phyloP scores from a whole-genome alignment of 2,113 vertebrate species.

The Ageneiosus marmoratus region DNA sequence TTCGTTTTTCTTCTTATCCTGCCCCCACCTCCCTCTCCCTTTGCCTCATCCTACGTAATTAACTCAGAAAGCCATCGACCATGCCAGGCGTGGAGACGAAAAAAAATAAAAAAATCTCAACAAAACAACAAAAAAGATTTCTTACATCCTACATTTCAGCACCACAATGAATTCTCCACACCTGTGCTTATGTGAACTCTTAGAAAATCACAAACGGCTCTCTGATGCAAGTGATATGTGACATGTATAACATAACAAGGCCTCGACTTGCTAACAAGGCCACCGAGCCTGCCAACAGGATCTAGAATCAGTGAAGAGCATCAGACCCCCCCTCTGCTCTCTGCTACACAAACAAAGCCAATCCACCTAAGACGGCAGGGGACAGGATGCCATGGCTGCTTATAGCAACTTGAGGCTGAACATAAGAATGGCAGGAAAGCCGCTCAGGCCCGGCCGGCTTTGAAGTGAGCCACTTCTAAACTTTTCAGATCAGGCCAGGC shows the following conservation, averaged over 20 bases:
- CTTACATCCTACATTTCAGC: constrained; percentile 27
- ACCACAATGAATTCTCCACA: constrained; percentile 9
- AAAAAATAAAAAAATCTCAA: constrained; percentile 11
- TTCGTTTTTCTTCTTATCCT: constrained; percentile 49
- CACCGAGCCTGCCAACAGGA: constrained; percentile 74
- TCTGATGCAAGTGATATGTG: constrained; percentile 15
- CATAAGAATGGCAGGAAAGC: constrained; percentile 99
- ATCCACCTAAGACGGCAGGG: constrained; percentile 93
- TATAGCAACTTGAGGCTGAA: constrained; percentile 85
- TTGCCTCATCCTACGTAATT: constrained; percentile 50
- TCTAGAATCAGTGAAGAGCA: constrained; percentile 69
- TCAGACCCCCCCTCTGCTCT: constrained; percentile 66
- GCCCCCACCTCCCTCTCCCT: constrained; percentile 39
- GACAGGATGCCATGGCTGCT: constrained; percentile 96
- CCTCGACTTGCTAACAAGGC: constrained; percentile 71
- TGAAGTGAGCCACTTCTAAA: constrained; percentile 95
- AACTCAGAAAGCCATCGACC: constrained; percentile 47
- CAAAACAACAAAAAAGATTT: constrained; percentile 15
- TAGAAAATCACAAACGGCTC: constrained; percentile 10
- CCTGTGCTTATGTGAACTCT: constrained; percentile 17
- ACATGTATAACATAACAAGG: constrained; percentile 42
- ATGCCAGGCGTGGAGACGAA: constrained; percentile 18
- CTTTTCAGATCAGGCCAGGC: constrained; percentile 83
- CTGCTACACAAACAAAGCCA: constrained; percentile 88
- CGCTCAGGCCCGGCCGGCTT: constrained; percentile 71